Percentiles rank a stretch among this genome's conserved stretches.
phyloP scores from a whole-genome alignment of 2,113 vertebrate species.

The Athene cunicularia region DNA sequence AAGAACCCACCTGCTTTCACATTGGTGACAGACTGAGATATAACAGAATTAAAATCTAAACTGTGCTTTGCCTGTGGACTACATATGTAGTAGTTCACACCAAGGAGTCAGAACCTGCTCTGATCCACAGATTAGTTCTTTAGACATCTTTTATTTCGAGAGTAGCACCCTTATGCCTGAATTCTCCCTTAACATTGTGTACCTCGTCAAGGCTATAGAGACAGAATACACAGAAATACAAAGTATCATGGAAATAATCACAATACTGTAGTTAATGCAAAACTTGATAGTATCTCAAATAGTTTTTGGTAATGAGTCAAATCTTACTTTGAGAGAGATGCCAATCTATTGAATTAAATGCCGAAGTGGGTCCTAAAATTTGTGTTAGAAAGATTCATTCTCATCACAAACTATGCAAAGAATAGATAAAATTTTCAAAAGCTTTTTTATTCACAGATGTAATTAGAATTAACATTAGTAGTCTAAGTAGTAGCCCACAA shows the following conservation, averaged over 20 bases:
- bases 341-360: not conserved
- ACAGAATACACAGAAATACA: not conserved
- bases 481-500: not conserved
- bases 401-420: not conserved
- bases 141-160: not conserved
- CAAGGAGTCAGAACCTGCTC: not conserved
- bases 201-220: not conserved
- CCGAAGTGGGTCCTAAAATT: not conserved
- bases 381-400: not conserved
- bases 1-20: not conserved
- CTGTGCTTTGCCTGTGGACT: not conserved
- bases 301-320: not conserved
- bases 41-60: not conserved
- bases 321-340: not conserved
- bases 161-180: not conserved
- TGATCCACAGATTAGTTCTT: not conserved
- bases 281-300: not conserved
- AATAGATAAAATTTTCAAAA: not conserved
- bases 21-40: not conserved
- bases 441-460: not conserved
- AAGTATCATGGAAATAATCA: not conserved
- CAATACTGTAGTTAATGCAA: not conserved
- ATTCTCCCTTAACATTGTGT: not conserved
- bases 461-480: not conserved
- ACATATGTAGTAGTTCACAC: accelerated